Conservation (phyloP, 2,888 invertebrate genomes). For the Ommatoiulus sabulosus region DNA sequence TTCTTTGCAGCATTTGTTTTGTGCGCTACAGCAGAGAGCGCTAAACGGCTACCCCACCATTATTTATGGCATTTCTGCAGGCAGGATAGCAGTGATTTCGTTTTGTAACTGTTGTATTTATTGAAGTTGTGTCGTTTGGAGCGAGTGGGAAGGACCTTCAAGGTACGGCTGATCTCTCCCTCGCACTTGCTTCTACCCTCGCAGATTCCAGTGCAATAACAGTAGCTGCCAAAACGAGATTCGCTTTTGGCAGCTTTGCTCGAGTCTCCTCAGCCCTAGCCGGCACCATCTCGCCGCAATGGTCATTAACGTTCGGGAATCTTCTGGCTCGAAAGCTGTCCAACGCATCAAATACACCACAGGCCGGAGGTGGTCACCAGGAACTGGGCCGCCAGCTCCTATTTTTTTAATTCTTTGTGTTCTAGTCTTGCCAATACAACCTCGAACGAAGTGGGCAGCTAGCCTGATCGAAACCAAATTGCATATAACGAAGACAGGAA, state of each 20-base stretch:
- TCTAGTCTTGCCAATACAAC: slow-evolving; percentile 30
- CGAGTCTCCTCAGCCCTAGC: neutral
- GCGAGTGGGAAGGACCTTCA: neutral
- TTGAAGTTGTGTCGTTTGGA: neutral
- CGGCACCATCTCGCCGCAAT: neutral
- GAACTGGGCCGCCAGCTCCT: slow-evolving; percentile 9
- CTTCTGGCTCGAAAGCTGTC: slow-evolving; percentile 17
- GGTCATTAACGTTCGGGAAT: neutral
- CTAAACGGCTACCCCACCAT: neutral
- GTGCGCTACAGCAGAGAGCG: neutral
- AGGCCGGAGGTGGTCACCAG: neutral
- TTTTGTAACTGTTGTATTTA: slow-evolving; percentile 9
- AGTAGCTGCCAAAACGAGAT: neutral
- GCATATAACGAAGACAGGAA: neutral
- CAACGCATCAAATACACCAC: neutral
- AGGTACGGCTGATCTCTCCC: neutral
- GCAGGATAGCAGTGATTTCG: slow-evolving; percentile 36
- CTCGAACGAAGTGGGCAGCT: neutral
- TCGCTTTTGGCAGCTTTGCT: neutral
- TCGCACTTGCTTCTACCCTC: slow-evolving; percentile 8
- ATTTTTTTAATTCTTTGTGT: slow-evolving; percentile 15
- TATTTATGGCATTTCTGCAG: slow-evolving; percentile 18
- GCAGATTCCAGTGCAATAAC: slow-evolving; percentile 43
- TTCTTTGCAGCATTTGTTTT: slow-evolving; percentile 36
- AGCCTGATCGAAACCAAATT: neutral